Percentiles rank a stretch among this genome's conserved stretches.
These are phyloP conservation scores for Colossoma macropomum DNA, from an alignment of 2,113 vertebrate genomes.

Conservation along the genomic window DNA sequence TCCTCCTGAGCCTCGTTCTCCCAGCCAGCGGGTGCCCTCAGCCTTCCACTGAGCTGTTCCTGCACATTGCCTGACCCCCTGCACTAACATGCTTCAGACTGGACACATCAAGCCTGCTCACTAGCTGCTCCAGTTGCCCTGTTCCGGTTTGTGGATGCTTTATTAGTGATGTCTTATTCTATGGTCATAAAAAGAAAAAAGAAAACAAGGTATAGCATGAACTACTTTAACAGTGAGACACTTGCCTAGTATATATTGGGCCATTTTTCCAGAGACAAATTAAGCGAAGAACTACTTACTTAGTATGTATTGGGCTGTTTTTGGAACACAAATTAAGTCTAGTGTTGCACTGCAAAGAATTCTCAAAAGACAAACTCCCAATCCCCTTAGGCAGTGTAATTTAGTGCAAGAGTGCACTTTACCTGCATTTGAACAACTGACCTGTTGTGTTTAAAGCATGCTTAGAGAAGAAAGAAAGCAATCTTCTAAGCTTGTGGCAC, in stretches of 20 bases:
- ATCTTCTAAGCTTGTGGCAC: background rate
- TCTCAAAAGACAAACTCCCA: background rate
- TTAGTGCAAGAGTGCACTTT: background rate
- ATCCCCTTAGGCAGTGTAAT: background rate
- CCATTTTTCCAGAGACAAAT: background rate
- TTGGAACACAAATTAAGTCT: background rate
- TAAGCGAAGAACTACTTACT: background rate
- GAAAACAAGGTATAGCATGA: no score
- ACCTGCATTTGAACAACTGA: background rate
- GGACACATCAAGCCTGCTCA: background rate
- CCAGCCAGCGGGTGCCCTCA: slow-evolving; percentile 60
- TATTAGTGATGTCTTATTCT: background rate
- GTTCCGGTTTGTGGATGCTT: slow-evolving; percentile 2
- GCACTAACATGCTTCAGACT: slow-evolving; percentile 42
- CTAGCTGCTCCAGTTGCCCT: background rate
- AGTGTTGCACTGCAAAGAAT: background rate
- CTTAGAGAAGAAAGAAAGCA: background rate
- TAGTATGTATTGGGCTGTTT: background rate
- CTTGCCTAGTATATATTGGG: background rate
- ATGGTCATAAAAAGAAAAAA: background rate
- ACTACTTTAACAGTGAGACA: background rate
- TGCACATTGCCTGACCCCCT: slow-evolving; percentile 43
- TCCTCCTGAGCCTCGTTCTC: slow-evolving; percentile 39
- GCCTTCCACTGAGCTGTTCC: slow-evolving; percentile 45
- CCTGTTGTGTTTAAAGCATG: background rate